Evolutionary conservation across 2,888 invertebrate species (phyloP).

Genomic region (Hemaris fuciformis): DNA sequence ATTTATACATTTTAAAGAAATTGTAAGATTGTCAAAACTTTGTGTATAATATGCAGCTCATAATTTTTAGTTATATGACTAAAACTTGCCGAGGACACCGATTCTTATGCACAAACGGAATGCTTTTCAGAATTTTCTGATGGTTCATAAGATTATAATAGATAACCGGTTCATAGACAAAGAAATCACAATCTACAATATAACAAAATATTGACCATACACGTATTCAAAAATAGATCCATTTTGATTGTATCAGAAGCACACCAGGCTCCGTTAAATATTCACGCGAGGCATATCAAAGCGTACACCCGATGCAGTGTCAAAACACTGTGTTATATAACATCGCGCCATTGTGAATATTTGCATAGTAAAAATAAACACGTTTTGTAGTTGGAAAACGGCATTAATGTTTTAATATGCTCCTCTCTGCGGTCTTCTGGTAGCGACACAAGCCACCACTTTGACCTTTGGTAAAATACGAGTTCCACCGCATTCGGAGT

Average conservation of each 20-base stretch:
- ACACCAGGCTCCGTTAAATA: not conserved
- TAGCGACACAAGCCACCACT: constrained; percentile 22
- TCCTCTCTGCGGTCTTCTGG: constrained; percentile 25
- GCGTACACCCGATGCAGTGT: not conserved
- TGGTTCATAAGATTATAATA: no score
- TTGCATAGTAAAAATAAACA: constrained; percentile 26
- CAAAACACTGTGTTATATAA: not conserved
- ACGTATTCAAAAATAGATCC: not conserved
- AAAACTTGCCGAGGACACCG: no score
- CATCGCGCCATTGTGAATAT: not conserved
- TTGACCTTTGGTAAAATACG: constrained; percentile 22
- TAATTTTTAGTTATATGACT: no score
- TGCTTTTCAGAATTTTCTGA: no score
- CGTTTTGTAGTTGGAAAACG: constrained; percentile 10
- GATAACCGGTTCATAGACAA: no score
- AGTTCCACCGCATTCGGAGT: not conserved
- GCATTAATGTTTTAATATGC: constrained; percentile 36
- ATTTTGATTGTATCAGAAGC: not conserved
- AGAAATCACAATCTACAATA: not conserved
- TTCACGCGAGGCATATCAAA: not conserved
- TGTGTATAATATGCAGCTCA: no score
- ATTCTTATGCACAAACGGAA: no score
- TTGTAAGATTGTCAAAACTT: no score
- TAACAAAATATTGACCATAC: no score
- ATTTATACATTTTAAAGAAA: no score